Conservation (phyloP, 2,113 vertebrate species). For the Ranitomeya variabilis region DNA sequence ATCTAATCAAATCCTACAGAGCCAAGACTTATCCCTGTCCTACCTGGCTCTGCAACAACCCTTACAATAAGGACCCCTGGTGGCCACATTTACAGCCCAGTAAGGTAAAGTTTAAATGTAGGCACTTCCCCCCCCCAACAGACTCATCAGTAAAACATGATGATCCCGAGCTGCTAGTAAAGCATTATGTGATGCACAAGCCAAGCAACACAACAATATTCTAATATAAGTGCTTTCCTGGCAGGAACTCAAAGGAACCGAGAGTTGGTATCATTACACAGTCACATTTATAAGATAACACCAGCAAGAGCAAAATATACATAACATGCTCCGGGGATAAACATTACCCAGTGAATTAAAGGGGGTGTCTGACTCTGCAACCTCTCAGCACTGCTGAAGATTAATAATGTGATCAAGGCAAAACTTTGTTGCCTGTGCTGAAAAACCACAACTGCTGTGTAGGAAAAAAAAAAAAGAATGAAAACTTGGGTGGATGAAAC, state of each 20-base stretch:
- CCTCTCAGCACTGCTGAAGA: not conserved
- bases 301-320: slow-evolving; percentile 76
- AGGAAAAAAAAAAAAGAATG: not conserved
- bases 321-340: slow-evolving; percentile 67
- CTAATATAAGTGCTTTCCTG: slow-evolving; percentile 79
- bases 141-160: slow-evolving; percentile 74
- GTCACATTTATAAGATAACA: slow-evolving; percentile 75
- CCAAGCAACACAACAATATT: slow-evolving; percentile 78
- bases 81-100: not conserved
- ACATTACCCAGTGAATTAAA: slow-evolving; percentile 70
- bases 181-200: slow-evolving; percentile 76
- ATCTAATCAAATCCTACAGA: too few relatives aligned
- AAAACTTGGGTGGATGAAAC: not conserved
- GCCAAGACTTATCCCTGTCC: too few relatives aligned
- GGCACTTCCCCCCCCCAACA: slow-evolving; percentile 58
- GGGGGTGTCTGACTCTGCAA: not conserved
- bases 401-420: not conserved
- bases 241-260: slow-evolving; percentile 80
- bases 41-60: not conserved
- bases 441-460: slow-evolving; percentile 4
- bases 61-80: not conserved
- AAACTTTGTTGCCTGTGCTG: not conserved
- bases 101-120: not conserved
- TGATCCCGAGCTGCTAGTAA: slow-evolving; percentile 74
- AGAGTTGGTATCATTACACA: slow-evolving; percentile 76